Evolutionary conservation across 1,140 invertebrate genomes (phyloP).

Genomic region (Atta colombica): DNA sequence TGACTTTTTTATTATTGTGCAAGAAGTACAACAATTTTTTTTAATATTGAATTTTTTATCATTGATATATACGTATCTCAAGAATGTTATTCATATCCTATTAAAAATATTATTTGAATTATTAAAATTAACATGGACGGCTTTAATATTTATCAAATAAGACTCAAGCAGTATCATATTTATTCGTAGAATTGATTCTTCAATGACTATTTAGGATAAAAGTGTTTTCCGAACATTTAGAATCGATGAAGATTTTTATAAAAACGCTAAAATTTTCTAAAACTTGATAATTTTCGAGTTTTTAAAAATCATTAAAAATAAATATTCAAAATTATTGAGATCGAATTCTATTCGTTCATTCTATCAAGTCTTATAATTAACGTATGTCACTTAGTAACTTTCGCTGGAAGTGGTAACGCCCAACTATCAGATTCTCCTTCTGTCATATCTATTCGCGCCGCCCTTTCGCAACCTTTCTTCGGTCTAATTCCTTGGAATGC

Average conservation of each 20-base stretch:
- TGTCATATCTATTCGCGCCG: conserved; percentile 30
- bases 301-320: background rate
- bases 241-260: background rate
- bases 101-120: background rate
- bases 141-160: background rate
- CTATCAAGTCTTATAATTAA: background rate
- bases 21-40: background rate
- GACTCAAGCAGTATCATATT: background rate
- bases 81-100: background rate
- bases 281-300: background rate
- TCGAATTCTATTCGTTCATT: background rate
- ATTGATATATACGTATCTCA: background rate
- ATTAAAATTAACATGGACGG: background rate
- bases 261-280: background rate
- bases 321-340: conserved; percentile 10
- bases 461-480: conserved; percentile 41
- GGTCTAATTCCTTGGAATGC: conserved; percentile 3
- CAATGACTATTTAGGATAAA: too few species aligned
- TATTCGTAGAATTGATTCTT: background rate
- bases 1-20: background rate
- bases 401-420: background rate
- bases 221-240: background rate
- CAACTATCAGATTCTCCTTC: conserved; percentile 2
- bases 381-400: background rate
- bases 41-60: background rate